Percentiles rank a stretch among this genome's conserved stretches.
Conservation (phyloP, 2,113 vertebrate genomes). For the Proteles cristata region DNA sequence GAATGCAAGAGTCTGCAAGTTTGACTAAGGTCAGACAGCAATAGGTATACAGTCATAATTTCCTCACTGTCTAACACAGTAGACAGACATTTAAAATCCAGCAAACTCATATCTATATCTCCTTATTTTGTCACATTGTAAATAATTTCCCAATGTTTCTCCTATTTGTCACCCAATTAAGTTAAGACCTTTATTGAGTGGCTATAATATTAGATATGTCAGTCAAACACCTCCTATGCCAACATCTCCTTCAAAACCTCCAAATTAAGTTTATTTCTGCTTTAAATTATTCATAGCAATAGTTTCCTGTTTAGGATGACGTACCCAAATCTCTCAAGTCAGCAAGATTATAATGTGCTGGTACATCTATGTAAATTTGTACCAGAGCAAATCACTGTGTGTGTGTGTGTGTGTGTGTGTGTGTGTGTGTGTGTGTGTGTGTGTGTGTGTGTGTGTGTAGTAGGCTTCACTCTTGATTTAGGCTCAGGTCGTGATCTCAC, state of each 20-base stretch:
- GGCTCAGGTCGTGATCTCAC: too few relatives aligned
- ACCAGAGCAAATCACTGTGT: not conserved
- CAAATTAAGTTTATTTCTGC: not conserved
- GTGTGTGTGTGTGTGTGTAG: too few relatives aligned
- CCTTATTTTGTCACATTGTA: not conserved
- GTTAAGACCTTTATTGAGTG: not conserved
- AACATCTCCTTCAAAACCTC: not conserved
- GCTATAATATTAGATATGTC: not conserved
- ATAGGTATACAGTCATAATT: accelerated
- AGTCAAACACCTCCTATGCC: not conserved
- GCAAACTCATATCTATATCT: not conserved
- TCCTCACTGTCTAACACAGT: not conserved
- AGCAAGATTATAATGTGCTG: not conserved
- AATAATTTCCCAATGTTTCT: not conserved
- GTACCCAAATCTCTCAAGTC: not conserved
- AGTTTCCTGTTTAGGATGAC: not conserved
- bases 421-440: too few relatives aligned
- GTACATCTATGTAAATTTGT: not conserved
- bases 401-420: not conserved
- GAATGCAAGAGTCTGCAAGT: not conserved
- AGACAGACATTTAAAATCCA: not conserved
- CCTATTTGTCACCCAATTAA: not conserved
- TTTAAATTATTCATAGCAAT: not conserved
- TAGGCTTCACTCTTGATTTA: too few relatives aligned
- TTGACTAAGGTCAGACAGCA: not conserved